phyloP scores from a whole-genome alignment of 2,797 vertebrate genomes.

The Lepilemur ruficaudatus region DNA sequence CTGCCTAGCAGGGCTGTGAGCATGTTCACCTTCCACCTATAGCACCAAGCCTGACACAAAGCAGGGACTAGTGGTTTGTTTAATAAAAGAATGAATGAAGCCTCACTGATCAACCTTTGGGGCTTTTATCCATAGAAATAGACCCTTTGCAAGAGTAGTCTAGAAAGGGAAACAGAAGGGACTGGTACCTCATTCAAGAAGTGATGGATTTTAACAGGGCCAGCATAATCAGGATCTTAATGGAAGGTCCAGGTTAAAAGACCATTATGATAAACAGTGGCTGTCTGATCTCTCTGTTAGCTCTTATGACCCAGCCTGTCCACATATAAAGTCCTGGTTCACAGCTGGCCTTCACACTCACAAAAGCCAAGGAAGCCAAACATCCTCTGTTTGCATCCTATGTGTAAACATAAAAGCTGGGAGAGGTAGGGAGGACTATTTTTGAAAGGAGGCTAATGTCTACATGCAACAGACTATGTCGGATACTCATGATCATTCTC shows the following conservation, averaged over 20 bases:
- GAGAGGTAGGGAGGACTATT: neutral
- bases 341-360: neutral
- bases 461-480: neutral
- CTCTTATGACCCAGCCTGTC: neutral
- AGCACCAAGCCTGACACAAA: neutral
- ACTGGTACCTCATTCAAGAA: neutral
- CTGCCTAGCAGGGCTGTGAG: neutral
- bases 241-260: neutral
- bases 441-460: neutral
- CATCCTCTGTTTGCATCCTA: neutral
- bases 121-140: neutral
- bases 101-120: neutral
- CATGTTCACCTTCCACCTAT: neutral
- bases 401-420: neutral
- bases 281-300: neutral
- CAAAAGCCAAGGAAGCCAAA: neutral
- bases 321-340: neutral
- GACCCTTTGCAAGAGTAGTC: neutral
- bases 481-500: neutral
- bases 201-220: neutral
- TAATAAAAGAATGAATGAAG: constrained; percentile 15
- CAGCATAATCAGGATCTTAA: neutral
- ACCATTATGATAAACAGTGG: neutral
- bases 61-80: neutral
- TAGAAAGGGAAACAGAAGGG: neutral